Conservation (phyloP, 2,113 vertebrate species). For the Lethenteron reissneri region DNA sequence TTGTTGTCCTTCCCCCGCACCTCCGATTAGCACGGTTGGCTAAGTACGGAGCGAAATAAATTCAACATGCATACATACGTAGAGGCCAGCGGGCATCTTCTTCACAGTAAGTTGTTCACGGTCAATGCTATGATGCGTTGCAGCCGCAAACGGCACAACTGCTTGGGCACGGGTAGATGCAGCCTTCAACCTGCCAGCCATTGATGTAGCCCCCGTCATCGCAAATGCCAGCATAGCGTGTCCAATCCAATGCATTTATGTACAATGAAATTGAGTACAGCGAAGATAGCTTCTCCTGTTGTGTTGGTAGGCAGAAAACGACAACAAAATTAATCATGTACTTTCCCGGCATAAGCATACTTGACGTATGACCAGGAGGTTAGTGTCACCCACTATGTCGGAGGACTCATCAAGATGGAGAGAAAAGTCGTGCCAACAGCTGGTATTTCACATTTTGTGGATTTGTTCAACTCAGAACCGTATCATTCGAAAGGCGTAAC, state of each 20-base stretch:
- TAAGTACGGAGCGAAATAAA: constrained; percentile 6
- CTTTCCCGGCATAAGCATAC: background rate
- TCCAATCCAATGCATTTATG: background rate
- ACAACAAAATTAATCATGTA: background rate
- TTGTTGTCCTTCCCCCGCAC: constrained; percentile 8
- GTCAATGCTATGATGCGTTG: constrained; percentile 10
- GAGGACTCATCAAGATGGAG: background rate
- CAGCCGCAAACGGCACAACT: background rate
- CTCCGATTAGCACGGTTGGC: constrained; percentile 5
- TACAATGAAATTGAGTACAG: background rate
- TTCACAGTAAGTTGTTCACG: constrained; percentile 10
- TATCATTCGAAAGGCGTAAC: no score
- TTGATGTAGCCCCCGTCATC: background rate
- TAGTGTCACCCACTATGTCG: background rate
- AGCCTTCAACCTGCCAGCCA: background rate
- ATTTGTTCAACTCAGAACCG: no score
- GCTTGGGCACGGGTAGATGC: background rate
- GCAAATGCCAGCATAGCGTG: background rate
- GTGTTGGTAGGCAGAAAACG: background rate
- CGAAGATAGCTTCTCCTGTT: background rate
- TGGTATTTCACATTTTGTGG: no score
- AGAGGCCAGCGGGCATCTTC: constrained; percentile 6
- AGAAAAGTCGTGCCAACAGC: background rate
- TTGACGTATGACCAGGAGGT: constrained; percentile 4
- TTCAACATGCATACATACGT: constrained; percentile 7